These are phyloP conservation scores for Stomorhina lunata DNA, from an alignment of 2,888 invertebrate genomes.

Conservation along the genomic window DNA sequence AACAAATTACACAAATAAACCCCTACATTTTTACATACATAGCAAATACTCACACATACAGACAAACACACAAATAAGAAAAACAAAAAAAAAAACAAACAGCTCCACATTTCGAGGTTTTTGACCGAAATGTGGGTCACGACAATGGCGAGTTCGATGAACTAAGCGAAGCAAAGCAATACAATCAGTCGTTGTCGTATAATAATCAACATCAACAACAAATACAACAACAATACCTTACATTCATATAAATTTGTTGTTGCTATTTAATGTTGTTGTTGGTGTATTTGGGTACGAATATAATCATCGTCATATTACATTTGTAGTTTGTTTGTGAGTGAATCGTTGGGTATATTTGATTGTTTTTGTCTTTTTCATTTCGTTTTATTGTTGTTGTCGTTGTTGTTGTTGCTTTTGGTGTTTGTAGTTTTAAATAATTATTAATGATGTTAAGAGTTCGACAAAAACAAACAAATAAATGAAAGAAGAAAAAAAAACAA, in stretches of 20 bases:
- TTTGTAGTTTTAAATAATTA: slow-evolving; percentile 60
- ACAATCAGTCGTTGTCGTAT: slow-evolving; percentile 70
- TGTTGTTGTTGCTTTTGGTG: no score
- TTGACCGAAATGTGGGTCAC: slow-evolving; percentile 80
- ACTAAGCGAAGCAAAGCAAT: slow-evolving; percentile 72
- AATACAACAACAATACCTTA: background rate
- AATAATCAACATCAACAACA: background rate
- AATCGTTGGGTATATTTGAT: slow-evolving; percentile 34
- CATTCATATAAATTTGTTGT: slow-evolving; percentile 32
- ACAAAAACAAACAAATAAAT: slow-evolving; percentile 38
- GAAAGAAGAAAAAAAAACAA: background rate
- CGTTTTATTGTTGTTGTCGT: slow-evolving; percentile 7
- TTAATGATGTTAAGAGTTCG: slow-evolving; percentile 65
- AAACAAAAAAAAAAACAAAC: slow-evolving; percentile 58
- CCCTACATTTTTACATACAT: no score
- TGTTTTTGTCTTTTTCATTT: slow-evolving; percentile 9
- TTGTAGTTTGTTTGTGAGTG: background rate
- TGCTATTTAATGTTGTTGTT: slow-evolving; percentile 59
- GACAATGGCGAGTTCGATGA: slow-evolving; percentile 80
- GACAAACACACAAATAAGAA: slow-evolving; percentile 15
- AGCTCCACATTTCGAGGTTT: slow-evolving; percentile 80
- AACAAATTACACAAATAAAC: slow-evolving; percentile 15
- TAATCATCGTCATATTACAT: slow-evolving; percentile 46
- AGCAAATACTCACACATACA: slow-evolving; percentile 10
- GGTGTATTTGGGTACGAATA: slow-evolving; percentile 38